A percentile compares a stretch with the other conserved stretches of the same genome.
Conservation (phyloP, 2,113 vertebrate genomes). For the Syngnathus floridae region DNA sequence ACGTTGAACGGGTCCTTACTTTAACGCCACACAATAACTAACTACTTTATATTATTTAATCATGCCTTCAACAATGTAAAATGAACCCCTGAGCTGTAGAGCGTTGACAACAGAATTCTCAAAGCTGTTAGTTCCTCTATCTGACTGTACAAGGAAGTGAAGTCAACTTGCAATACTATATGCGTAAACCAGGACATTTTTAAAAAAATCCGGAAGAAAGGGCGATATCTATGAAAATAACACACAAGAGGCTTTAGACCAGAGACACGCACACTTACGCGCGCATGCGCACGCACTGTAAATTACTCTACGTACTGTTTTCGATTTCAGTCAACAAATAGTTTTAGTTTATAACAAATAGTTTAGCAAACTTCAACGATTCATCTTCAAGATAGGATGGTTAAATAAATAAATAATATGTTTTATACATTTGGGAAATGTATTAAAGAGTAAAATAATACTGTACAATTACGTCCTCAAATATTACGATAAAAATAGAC, state of each 20-base stretch:
- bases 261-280: background rate
- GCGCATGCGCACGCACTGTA: background rate
- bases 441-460: too few species aligned
- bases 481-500: too few species aligned
- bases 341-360: background rate
- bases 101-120: constrained; percentile 35
- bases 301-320: background rate
- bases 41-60: constrained; percentile 9
- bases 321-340: background rate
- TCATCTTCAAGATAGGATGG: too few species aligned
- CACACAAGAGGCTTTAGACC: background rate
- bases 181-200: constrained; percentile 34
- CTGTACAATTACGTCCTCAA: too few species aligned
- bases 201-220: constrained; percentile 61
- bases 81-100: constrained; percentile 28
- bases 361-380: too few species aligned
- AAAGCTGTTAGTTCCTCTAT: constrained; percentile 73
- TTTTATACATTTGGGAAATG: too few species aligned
- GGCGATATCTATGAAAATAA: constrained; percentile 69
- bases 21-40: background rate
- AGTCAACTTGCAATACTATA: constrained; percentile 58
- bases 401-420: too few species aligned
- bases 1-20: background rate
- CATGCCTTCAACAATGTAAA: constrained; percentile 40
- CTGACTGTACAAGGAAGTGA: constrained; percentile 72